Percentiles rank a stretch among this genome's conserved stretches.
phyloP scores from a whole-genome alignment of 2,888 invertebrate species.

The Cecidostiba fungosa region DNA sequence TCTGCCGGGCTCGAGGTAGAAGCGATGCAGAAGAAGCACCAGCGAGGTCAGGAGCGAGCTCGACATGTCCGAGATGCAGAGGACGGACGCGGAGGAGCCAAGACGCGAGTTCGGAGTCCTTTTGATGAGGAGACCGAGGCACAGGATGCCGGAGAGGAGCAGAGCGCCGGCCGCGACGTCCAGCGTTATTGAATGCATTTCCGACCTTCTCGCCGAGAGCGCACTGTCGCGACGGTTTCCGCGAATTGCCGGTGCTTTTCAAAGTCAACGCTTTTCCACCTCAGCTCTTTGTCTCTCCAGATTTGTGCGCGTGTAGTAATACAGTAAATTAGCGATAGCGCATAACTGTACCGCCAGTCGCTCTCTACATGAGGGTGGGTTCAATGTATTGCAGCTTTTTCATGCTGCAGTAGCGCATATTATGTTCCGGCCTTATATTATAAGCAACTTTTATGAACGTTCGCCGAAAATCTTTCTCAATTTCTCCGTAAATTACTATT shows the following conservation, averaged over 20 bases:
- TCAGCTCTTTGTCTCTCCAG: not conserved
- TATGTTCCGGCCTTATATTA: too few species aligned
- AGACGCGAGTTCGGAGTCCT: slow-evolving; percentile 63
- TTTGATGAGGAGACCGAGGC: slow-evolving; percentile 65
- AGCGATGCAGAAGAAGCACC: slow-evolving; percentile 59
- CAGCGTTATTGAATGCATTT: slow-evolving; percentile 67
- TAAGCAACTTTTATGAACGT: too few species aligned
- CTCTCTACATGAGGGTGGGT: too few species aligned
- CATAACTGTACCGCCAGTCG: too few species aligned
- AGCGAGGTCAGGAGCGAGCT: slow-evolving; percentile 64
- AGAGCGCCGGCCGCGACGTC: slow-evolving; percentile 65
- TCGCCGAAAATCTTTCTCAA: too few species aligned
- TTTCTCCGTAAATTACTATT: too few species aligned
- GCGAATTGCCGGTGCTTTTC: not conserved
- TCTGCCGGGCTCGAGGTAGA: slow-evolving; percentile 9
- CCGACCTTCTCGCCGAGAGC: not conserved
- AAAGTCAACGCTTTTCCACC: not conserved
- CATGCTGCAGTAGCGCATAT: too few species aligned
- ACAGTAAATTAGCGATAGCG: not conserved
- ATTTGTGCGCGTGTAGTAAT: not conserved
- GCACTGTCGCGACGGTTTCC: not conserved
- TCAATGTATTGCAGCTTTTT: too few species aligned
- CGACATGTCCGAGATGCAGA: slow-evolving; percentile 72
- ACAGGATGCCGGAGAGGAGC: slow-evolving; percentile 65
- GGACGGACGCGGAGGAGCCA: slow-evolving; percentile 64